Conservation (phyloP, 2,113 vertebrate genomes). For the Thymallus thymallus region DNA sequence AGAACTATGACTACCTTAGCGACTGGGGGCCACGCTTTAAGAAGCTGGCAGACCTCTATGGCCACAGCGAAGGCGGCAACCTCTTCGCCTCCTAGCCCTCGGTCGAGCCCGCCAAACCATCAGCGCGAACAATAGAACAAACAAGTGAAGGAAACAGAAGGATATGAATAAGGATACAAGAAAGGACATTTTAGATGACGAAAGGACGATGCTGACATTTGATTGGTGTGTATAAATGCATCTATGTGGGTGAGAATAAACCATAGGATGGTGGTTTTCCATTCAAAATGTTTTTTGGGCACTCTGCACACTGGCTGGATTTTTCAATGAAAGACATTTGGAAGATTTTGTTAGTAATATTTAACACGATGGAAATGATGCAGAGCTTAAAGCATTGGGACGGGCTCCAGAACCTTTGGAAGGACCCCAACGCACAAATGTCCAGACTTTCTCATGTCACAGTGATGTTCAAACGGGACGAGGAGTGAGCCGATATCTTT, state of each 20-base stretch:
- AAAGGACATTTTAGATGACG: slow-evolving; percentile 7
- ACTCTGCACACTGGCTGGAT: background rate
- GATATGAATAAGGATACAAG: background rate
- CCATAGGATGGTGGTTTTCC: background rate
- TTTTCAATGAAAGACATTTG: slow-evolving; percentile 8
- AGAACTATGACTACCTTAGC: slow-evolving; percentile 87
- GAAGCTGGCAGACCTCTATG: slow-evolving; percentile 89
- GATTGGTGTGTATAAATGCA: background rate
- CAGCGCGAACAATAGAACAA: background rate
- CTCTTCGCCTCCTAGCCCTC: slow-evolving; percentile 82
- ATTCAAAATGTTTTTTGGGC: background rate
- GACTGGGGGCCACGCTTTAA: slow-evolving; percentile 91
- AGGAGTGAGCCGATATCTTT: background rate
- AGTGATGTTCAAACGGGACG: background rate
- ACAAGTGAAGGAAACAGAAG: background rate
- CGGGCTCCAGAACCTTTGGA: background rate
- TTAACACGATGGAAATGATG: background rate
- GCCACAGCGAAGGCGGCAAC: slow-evolving; percentile 69
- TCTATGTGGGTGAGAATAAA: background rate
- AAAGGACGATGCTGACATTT: slow-evolving; percentile 13
- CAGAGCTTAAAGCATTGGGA: background rate
- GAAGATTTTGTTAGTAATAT: slow-evolving; percentile 1
- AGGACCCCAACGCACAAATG: background rate
- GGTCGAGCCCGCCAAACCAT: background rate
- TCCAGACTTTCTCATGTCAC: background rate